Evolutionary conservation across 2,113 vertebrate genomes (phyloP).

Genomic region (Podarcis cretensis): DNA sequence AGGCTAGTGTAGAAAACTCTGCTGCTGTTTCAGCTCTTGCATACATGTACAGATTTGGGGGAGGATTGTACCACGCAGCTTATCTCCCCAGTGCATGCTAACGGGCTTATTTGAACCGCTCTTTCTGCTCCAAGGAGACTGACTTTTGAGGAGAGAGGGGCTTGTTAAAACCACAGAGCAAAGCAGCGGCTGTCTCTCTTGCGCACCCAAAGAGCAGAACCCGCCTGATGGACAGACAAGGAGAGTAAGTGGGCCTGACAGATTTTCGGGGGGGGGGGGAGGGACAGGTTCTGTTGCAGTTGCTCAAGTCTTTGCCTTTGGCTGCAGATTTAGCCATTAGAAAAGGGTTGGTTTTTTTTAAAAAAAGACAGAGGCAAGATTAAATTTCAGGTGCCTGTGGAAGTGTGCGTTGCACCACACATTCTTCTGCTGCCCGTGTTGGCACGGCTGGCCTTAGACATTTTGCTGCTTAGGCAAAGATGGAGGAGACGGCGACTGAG

Average conservation of each 20-base stretch:
- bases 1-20: too few relatives aligned
- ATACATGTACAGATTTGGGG: too few relatives aligned
- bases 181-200: neutral
- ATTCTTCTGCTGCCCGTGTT: neutral
- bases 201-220: neutral
- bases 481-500: too few relatives aligned
- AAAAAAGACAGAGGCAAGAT: neutral
- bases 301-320: neutral
- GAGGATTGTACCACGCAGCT: too few relatives aligned
- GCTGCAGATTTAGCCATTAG: neutral
- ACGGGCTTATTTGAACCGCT: too few relatives aligned
- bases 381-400: neutral
- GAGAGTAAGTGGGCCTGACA: neutral
- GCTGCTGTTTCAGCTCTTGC: too few relatives aligned
- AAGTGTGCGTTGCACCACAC: neutral
- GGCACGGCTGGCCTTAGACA: too few relatives aligned
- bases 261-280: neutral
- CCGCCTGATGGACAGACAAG: neutral
- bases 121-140: neutral
- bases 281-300: neutral
- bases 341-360: neutral
- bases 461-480: too few relatives aligned
- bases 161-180: neutral
- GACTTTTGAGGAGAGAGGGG: neutral
- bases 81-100: too few relatives aligned